A percentile compares a stretch with the other conserved stretches of the same genome.
phyloP scores from a whole-genome alignment of 2,113 vertebrate species.

The Tautogolabrus adspersus region DNA sequence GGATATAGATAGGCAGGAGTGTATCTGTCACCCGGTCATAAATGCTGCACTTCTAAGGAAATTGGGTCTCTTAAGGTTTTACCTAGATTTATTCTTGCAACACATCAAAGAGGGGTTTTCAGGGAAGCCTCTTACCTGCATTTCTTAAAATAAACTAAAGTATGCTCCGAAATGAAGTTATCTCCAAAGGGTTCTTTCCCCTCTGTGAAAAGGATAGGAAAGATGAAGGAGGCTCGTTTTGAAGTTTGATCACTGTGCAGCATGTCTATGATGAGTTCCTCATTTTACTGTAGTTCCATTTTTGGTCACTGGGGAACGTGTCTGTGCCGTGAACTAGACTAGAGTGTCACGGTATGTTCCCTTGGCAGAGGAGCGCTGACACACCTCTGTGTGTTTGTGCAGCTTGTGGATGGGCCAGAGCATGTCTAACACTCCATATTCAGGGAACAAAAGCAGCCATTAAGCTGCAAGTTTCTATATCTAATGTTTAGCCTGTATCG shows the following conservation, averaged over 20 bases:
- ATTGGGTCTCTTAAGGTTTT: neutral
- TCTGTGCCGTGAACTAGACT: constrained; percentile 13
- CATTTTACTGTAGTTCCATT: constrained; percentile 48
- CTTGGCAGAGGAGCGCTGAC: constrained; percentile 63
- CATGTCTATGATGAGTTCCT: constrained; percentile 19
- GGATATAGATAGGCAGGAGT: neutral
- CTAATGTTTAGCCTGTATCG: neutral
- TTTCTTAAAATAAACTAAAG: neutral
- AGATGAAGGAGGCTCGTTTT: constrained; percentile 12
- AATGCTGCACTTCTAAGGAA: neutral
- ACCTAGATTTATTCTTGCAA: neutral
- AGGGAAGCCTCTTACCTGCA: neutral
- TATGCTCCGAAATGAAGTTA: neutral
- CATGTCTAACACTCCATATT: constrained; percentile 39
- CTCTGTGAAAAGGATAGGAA: neutral
- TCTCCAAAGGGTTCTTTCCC: neutral
- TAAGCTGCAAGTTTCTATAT: neutral
- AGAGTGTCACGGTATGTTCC: constrained; percentile 59
- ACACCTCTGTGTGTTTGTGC: constrained; percentile 72
- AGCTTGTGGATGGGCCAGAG: constrained; percentile 61
- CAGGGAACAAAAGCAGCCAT: constrained; percentile 25
- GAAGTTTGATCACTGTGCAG: neutral
- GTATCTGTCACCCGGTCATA: neutral
- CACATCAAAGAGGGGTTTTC: neutral
- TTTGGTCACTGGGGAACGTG: constrained; percentile 58